Base-by-base conservation (phyloP, 2,797 vertebrate species). In the Centropyge bicolor region DNA sequence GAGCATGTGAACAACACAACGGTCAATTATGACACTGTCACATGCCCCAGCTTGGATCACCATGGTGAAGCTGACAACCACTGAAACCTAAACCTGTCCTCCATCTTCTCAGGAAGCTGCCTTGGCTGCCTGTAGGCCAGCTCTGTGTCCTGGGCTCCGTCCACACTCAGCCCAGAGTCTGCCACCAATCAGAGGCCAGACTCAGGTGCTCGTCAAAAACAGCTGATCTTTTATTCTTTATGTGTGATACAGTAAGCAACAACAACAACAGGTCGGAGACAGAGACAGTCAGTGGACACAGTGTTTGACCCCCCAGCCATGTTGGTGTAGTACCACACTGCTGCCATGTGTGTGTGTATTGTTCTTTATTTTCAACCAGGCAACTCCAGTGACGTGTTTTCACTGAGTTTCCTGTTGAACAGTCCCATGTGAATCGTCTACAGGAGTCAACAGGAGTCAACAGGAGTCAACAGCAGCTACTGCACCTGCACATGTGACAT, bases 241-340 rank as follows among this genome's bases (percentile, higher is more conserved):
- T 16, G 76, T 80, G 78, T 78, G 54, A 81, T 71, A 85, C 78
- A 88, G 74, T 78, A 75, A 76, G 76, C 17, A 82, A 67, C 48
- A 80, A 68, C 35, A 79, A 54, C 55, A 74, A 46, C 82, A 85
- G 59, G n/a, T n/a, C n/a, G n/a, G n/a, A 83, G 12, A 22, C 67
- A 61, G 35, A n/a, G 56, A 55, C 72, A 41, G 59, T 22, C 64
- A 43, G 31, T 61, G 55, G 24, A 70, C 45, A 75, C 80, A 65
- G 72, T 56, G 68, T 62, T 41, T 56, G 63, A n/a, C 49, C 19
- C 24, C 24, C 61, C 57, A 40, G 46, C 66, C 61, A 51, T 56
- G 22, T 45, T 78, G 54, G 36, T 40, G 8, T 1, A 62, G 40
- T 5, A 57, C 46, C 13, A 13, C 8, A 38, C 6, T 46, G 20